A percentile compares a stretch with the other conserved stretches of the same genome.
These are phyloP conservation scores for Nylanderia fulva DNA, from an alignment of 1,140 invertebrate species.

Conservation along the genomic window DNA sequence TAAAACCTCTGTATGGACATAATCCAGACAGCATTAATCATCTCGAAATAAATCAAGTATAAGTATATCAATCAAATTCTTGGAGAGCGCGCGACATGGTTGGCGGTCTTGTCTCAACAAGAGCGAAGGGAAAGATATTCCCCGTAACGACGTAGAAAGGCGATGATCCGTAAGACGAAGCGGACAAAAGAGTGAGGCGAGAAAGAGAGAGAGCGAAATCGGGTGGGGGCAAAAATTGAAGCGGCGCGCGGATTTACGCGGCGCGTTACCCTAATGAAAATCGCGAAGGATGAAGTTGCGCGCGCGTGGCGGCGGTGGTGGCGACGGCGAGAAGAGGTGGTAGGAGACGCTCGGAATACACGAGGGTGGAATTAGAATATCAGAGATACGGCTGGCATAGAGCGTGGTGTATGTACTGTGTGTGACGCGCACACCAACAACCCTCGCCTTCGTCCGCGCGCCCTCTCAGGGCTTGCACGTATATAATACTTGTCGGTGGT, in stretches of 20 bases:
- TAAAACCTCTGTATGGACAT: neutral
- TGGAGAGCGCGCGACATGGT: constrained; percentile 10
- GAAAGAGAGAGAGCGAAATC: neutral
- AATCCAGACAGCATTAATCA: neutral
- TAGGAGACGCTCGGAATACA: constrained; percentile 68
- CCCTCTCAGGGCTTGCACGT: constrained; percentile 66
- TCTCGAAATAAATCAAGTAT: constrained; percentile 18
- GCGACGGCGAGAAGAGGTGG: constrained; percentile 32
- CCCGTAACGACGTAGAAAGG: constrained; percentile 66
- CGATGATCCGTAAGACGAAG: constrained; percentile 68
- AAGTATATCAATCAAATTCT: constrained; percentile 26
- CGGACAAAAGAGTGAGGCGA: constrained; percentile 59
- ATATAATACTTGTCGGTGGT: constrained; percentile 81
- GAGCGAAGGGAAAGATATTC: constrained; percentile 32
- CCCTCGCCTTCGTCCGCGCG: constrained; percentile 12
- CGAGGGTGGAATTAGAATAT: constrained; percentile 83
- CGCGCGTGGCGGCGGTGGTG: constrained; percentile 23
- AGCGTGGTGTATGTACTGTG: constrained; percentile 61
- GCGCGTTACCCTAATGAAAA: constrained; percentile 83
- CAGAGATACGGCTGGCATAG: constrained; percentile 72
- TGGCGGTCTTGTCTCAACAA: constrained; percentile 19
- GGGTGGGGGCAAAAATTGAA: constrained; percentile 62
- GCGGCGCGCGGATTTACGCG: constrained; percentile 75
- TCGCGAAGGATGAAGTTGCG: constrained; percentile 76
- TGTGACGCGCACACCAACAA: constrained; percentile 53